Evolutionary conservation across 2,888 invertebrate species (phyloP).

Genomic region (Coleophora deauratella): DNA sequence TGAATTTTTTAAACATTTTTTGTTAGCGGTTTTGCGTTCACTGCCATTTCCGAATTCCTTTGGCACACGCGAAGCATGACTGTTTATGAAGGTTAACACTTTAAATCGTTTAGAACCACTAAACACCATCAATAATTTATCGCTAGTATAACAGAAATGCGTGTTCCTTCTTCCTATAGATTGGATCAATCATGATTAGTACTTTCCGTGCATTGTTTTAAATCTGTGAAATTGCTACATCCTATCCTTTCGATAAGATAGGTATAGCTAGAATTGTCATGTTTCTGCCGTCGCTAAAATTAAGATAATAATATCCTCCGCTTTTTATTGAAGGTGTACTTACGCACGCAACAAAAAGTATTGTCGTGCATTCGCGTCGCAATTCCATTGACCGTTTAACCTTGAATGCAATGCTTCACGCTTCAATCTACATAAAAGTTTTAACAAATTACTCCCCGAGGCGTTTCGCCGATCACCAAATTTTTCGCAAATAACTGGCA

Average conservation of each 20-base stretch:
- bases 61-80: background rate
- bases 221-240: conserved; percentile 24
- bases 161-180: too few relatives aligned
- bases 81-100: background rate
- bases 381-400: conserved; percentile 20
- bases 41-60: too few relatives aligned
- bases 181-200: too few relatives aligned
- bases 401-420: too few relatives aligned
- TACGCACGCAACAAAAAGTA: conserved; percentile 18
- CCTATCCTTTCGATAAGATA: conserved; percentile 20
- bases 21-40: too few relatives aligned
- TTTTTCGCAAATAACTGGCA: conserved; percentile 48
- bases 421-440: too few relatives aligned
- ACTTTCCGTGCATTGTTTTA: too few relatives aligned
- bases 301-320: conserved; percentile 49
- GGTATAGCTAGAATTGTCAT: conserved; percentile 24
- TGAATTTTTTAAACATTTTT: too few relatives aligned
- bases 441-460: conserved; percentile 17
- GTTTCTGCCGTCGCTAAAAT: too few relatives aligned
- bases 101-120: background rate
- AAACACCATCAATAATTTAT: background rate
- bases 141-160: too few relatives aligned
- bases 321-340: conserved; percentile 29
- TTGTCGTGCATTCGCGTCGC: conserved; percentile 39
- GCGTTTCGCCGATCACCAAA: conserved; percentile 31